A percentile compares a stretch with the other conserved stretches of the same genome.
Conservation (phyloP, 2,113 vertebrate species). For the Ivindomyrus marchei region DNA sequence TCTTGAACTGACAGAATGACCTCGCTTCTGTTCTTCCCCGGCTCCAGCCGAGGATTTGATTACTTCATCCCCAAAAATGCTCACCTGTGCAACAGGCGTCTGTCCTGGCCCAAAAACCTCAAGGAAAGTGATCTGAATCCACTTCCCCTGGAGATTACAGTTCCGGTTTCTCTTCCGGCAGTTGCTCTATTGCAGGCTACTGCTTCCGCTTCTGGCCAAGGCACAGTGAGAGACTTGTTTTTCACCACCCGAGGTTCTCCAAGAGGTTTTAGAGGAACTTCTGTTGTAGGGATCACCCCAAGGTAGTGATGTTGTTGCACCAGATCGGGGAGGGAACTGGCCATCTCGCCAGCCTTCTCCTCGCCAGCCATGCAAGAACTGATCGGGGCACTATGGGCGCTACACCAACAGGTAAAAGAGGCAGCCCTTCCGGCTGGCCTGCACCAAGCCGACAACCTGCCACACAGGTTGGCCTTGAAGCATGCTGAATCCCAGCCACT, state of each 20-base stretch:
- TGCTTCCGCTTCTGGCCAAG: not conserved
- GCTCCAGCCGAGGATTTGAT: too few species aligned
- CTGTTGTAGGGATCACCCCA: not conserved
- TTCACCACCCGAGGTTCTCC: not conserved
- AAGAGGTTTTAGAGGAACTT: not conserved
- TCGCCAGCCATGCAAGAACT: too few species aligned
- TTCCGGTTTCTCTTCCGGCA: too few species aligned
- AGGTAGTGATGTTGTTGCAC: not conserved
- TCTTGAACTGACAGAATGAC: not conserved
- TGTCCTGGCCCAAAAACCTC: too few species aligned
- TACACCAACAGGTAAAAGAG: not conserved
- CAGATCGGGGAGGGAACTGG: not conserved
- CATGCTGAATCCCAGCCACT: not conserved
- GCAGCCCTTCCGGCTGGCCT: not conserved
- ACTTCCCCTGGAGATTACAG: too few species aligned
- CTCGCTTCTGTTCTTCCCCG: too few species aligned
- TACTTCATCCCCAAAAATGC: too few species aligned
- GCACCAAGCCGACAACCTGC: not conserved
- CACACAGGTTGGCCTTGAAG: not conserved
- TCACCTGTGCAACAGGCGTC: too few species aligned
- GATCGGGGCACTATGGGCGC: too few species aligned
- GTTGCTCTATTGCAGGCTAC: not conserved
- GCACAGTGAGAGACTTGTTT: not conserved
- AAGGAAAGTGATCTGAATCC: too few species aligned
- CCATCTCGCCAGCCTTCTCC: not conserved